Evolutionary conservation across 2,888 invertebrate genomes (phyloP).

Genomic region (Oscheius sp.): DNA sequence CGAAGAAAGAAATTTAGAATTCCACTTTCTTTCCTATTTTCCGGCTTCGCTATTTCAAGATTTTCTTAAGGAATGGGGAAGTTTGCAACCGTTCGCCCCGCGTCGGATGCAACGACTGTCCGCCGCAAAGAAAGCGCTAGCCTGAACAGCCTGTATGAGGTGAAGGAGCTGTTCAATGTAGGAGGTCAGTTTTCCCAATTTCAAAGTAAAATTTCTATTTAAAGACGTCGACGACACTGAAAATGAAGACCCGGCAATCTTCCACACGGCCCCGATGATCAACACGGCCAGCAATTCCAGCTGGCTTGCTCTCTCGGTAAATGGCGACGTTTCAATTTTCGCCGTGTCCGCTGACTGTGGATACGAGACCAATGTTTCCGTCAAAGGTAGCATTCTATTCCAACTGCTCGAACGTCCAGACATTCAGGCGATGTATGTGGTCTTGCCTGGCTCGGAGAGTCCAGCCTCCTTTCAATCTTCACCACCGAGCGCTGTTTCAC

Average conservation of each 20-base stretch:
- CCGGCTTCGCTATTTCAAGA: background rate
- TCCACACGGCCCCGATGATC: background rate
- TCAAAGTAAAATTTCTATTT: background rate
- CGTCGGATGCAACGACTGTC: background rate
- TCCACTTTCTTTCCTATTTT: background rate
- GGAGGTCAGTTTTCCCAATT: constrained; percentile 18
- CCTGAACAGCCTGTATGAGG: constrained; percentile 20
- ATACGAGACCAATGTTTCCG: background rate
- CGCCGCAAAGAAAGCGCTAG: background rate
- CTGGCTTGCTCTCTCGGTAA: constrained; percentile 25
- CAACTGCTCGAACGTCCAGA: background rate
- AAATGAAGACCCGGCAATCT: constrained; percentile 20
- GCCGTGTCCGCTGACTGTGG: constrained; percentile 2
- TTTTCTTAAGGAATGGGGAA: constrained; percentile 19
- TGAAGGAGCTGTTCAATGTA: constrained; percentile 4
- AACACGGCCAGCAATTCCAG: constrained; percentile 10
- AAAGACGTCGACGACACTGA: constrained; percentile 11
- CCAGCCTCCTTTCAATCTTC: constrained; percentile 11
- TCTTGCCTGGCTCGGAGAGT: constrained; percentile 14
- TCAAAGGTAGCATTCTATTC: constrained; percentile 5
- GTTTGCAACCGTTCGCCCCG: background rate
- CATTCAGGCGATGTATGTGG: constrained; percentile 4
- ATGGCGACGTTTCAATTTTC: constrained; percentile 24
- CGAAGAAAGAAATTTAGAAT: background rate
- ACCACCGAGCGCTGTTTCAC: background rate